A percentile compares a stretch with the other conserved stretches of the same genome.
Evolutionary conservation across 2,113 vertebrate species (phyloP).

Genomic region (Saimiri boliviensis): DNA sequence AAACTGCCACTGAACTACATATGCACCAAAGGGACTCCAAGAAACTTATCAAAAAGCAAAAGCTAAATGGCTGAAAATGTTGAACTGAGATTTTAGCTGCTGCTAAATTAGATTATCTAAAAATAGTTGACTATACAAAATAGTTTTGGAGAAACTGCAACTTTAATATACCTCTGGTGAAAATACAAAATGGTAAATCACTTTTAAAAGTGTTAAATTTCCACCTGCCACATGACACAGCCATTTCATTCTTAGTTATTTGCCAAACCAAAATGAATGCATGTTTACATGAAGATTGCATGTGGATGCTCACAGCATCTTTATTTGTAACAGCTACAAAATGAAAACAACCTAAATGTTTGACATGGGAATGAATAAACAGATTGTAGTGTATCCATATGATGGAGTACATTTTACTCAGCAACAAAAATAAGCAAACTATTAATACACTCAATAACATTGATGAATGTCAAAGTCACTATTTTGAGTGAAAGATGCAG

Average conservation of each 20-base stretch:
- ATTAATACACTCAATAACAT: background rate
- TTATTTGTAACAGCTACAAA: background rate
- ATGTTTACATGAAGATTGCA: background rate
- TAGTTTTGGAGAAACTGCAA: slow-evolving; percentile 2
- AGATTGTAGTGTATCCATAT: background rate
- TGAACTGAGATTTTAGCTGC: slow-evolving; percentile 14
- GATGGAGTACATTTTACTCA: background rate
- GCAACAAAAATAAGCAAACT: background rate
- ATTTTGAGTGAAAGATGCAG: background rate
- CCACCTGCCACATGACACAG: background rate
- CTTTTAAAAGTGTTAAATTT: slow-evolving; percentile 7
- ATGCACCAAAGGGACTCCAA: background rate
- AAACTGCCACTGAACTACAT: background rate
- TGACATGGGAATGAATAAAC: background rate
- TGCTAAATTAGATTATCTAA: background rate
- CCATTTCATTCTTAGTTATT: background rate
- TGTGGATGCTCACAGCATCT: background rate
- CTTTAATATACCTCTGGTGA: background rate
- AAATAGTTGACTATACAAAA: background rate
- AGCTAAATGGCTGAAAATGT: background rate
- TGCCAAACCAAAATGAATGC: background rate
- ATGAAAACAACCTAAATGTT: background rate
- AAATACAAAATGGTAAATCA: slow-evolving; percentile 1
- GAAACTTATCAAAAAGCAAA: background rate
- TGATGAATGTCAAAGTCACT: background rate